Base-by-base conservation (phyloP, 2,113 vertebrate species). In the Cyphomyrus discorhynchus region DNA sequence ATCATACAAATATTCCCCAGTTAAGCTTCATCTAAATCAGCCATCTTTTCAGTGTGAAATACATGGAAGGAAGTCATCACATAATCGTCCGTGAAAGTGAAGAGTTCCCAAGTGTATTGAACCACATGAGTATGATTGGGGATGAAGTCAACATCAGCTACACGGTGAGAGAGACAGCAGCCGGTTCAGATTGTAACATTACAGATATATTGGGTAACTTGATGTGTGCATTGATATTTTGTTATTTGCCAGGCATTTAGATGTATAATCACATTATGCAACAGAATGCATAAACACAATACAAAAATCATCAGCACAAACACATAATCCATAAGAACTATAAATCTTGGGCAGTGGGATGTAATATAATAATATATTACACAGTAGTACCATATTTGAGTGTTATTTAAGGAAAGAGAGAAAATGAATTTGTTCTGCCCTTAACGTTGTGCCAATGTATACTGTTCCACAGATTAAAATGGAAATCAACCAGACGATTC, bases 111-210 rank as follows among this genome's bases (percentile, higher is more conserved):
- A 92, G 90, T 45, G 27, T 94, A 8, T 94, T 99, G 91, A 98
- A 97, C 89, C 95, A 97, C 89, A 97, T 96, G 85, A 95, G 94
- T 2, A 93, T 95, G 56, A 97, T 98, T 0, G 98, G 97, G 58
- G 96, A 97, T 92, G 97, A 98, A 95, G 92, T 99, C 93, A 95
- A 95, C 91, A 93, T 99, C 83, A 97, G 93, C 93, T 99, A 98
- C 90, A 95, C 90, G 96, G 98, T 99, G 97, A 97, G 95, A 92
- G 93, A 62, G 39, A 87, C 8, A 49, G n/a, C 47, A 80, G 31
- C 74, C 74, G 42, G 35, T 77, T 35, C 35, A 31, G 31, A 35
- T 10, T 10, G 31, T 80, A 80, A 19, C 31, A 42, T 80, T 39
- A 42, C 0, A 80, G 17, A 42, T 39, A 77, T 39, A 77, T 39